A percentile compares a stretch with the other conserved stretches of the same genome.
These are phyloP conservation scores for Phaedon cochleariae DNA, from an alignment of 2,888 invertebrate genomes.

Conservation along the genomic window DNA sequence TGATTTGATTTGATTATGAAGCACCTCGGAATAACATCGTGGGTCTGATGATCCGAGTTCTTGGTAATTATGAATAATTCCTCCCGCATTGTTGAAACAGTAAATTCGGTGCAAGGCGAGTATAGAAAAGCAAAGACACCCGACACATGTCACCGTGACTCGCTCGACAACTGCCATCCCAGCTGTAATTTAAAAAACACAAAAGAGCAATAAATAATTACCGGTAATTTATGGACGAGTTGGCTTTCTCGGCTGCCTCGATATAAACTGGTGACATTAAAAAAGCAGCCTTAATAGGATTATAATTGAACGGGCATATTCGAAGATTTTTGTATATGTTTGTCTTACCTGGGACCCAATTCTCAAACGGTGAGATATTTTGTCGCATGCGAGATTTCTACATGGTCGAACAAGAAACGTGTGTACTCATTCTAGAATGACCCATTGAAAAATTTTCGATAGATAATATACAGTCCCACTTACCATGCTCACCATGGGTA, in stretches of 20 bases:
- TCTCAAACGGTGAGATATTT: too few species aligned
- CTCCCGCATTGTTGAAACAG: constrained; percentile 18
- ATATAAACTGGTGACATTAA: constrained; percentile 41
- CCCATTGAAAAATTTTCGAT: too few species aligned
- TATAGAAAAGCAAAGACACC: constrained; percentile 20
- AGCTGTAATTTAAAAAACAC: constrained; percentile 46
- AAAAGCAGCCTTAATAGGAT: constrained; percentile 36
- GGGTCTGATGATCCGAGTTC: not conserved
- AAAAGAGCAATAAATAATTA: constrained; percentile 52
- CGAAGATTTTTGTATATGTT: not conserved
- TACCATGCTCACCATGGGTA: too few species aligned
- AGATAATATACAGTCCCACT: too few species aligned
- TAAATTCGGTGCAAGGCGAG: constrained; percentile 21
- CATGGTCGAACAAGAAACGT: too few species aligned
- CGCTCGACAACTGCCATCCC: constrained; percentile 45
- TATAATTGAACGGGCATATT: constrained; percentile 31
- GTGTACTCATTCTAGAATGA: too few species aligned
- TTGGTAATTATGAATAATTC: constrained; percentile 15
- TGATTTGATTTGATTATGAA: too few species aligned
- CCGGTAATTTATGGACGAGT: constrained; percentile 43
- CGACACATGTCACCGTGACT: constrained; percentile 45
- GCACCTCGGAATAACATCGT: too few species aligned
- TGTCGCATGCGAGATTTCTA: too few species aligned
- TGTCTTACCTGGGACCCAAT: too few species aligned
- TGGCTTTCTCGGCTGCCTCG: constrained; percentile 34